Evolutionary conservation across 1,140 invertebrate genomes (phyloP).

Genomic region (Andricus grossulariae): DNA sequence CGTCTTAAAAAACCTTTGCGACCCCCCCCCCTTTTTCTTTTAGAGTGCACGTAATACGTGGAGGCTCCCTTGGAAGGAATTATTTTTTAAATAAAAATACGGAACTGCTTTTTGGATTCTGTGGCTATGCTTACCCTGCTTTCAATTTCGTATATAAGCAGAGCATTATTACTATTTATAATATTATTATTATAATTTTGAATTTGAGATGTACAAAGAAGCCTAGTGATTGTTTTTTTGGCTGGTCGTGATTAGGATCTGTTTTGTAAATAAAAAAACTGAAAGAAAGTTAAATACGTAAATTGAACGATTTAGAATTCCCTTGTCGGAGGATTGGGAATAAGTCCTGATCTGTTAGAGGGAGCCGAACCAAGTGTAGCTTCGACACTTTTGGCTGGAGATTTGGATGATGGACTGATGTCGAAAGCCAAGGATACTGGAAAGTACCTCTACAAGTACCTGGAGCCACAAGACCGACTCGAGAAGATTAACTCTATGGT

Average conservation of each 20-base stretch:
- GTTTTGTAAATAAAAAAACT: constrained; percentile 6
- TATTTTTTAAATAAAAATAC: not conserved
- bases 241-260: constrained; percentile 19
- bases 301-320: constrained; percentile 68
- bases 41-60: no score
- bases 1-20: no score
- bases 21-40: no score
- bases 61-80: not conserved
- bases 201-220: not conserved
- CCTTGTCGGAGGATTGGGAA: constrained; percentile 71
- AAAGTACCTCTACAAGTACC: constrained; percentile 82
- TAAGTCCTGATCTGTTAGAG: constrained; percentile 73
- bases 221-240: constrained; percentile 1
- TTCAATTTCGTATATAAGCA: not conserved
- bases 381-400: constrained; percentile 76
- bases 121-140: constrained; percentile 13
- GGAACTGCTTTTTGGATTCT: constrained; percentile 16
- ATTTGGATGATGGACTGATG: constrained; percentile 85
- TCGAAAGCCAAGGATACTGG: constrained; percentile 87
- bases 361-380: constrained; percentile 72
- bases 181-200: not conserved
- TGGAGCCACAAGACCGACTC: constrained; percentile 79
- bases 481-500: constrained; percentile 85
- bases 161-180: not conserved
- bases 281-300: constrained; percentile 28